Percentiles rank a stretch among this genome's conserved stretches.
Evolutionary conservation across 2,113 vertebrate species (phyloP).

Genomic region (Hydrolagus affinis): DNA sequence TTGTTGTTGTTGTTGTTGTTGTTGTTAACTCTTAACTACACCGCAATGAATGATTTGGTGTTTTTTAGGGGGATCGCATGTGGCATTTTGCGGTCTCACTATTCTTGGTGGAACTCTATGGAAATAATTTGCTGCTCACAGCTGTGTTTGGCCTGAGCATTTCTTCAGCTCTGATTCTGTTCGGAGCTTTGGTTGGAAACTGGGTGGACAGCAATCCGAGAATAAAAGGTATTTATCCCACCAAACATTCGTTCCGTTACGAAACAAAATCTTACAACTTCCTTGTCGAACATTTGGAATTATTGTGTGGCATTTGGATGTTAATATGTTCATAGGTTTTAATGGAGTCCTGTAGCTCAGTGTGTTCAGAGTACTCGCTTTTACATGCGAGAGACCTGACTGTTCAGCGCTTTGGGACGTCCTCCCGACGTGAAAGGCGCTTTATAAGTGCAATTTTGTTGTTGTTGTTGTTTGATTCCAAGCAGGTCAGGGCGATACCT

Average conservation of each 20-base stretch:
- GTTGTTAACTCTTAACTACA: neutral
- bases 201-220: constrained; percentile 28
- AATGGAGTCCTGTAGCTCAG: too few species aligned
- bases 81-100: constrained; percentile 30
- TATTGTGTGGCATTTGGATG: too few species aligned
- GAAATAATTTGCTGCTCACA: constrained; percentile 26
- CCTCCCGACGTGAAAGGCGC: too few species aligned
- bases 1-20: neutral
- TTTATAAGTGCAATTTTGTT: too few species aligned
- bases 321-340: neutral
- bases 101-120: constrained; percentile 25
- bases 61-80: constrained; percentile 25
- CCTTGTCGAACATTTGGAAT: neutral
- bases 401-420: too few species aligned
- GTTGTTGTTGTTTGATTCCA: too few species aligned
- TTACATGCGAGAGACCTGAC: too few species aligned
- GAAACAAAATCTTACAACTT: neutral
- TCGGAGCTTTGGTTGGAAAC: constrained; percentile 27
- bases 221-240: constrained; percentile 10
- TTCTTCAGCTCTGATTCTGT: constrained; percentile 13
- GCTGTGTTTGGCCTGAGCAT: constrained; percentile 18
- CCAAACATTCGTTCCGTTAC: neutral
- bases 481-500: too few species aligned
- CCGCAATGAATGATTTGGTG: neutral
- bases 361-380: too few species aligned